Evolutionary conservation across 2,113 vertebrate species (phyloP).

Genomic region (Paradisaea rubra): DNA sequence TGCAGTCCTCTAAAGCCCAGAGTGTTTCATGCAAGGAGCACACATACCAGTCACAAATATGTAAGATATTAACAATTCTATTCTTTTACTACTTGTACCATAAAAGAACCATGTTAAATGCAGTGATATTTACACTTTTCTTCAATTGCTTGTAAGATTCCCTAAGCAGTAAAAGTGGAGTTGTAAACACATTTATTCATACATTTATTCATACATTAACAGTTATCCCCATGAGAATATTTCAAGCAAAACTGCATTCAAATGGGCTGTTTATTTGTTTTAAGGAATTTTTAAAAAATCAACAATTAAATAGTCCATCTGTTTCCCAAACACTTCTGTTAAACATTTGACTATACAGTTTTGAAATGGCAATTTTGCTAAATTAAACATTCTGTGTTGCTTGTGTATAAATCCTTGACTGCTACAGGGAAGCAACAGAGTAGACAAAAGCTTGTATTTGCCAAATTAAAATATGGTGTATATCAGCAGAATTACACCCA

Average conservation of each 20-base stretch:
- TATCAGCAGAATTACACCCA: neutral
- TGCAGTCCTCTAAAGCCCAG: neutral
- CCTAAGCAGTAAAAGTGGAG: slow-evolving; percentile 15
- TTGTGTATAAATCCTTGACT: slow-evolving; percentile 10
- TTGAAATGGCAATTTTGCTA: slow-evolving; percentile 28
- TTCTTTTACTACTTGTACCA: neutral
- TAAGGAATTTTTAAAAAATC: neutral
- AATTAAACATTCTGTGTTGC: slow-evolving; percentile 30
- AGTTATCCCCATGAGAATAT: slow-evolving; percentile 30
- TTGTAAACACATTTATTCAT: slow-evolving; percentile 36
- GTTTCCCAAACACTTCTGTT: slow-evolving; percentile 33
- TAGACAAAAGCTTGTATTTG: neutral
- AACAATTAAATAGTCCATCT: slow-evolving; percentile 55
- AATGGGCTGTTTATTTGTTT: slow-evolving; percentile 51
- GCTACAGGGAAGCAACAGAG: neutral
- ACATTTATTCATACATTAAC: slow-evolving; percentile 40
- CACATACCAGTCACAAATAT: neutral
- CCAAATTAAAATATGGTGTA: neutral
- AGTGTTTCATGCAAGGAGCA: neutral
- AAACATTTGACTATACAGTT: slow-evolving; percentile 35
- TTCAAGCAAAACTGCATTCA: slow-evolving; percentile 48
- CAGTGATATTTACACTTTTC: slow-evolving; percentile 23
- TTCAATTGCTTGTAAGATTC: slow-evolving; percentile 1
- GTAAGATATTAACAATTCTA: neutral
- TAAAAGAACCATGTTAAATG: neutral